phyloP scores from a whole-genome alignment of 1,140 invertebrate genomes.

The Metaphire vulgaris region DNA sequence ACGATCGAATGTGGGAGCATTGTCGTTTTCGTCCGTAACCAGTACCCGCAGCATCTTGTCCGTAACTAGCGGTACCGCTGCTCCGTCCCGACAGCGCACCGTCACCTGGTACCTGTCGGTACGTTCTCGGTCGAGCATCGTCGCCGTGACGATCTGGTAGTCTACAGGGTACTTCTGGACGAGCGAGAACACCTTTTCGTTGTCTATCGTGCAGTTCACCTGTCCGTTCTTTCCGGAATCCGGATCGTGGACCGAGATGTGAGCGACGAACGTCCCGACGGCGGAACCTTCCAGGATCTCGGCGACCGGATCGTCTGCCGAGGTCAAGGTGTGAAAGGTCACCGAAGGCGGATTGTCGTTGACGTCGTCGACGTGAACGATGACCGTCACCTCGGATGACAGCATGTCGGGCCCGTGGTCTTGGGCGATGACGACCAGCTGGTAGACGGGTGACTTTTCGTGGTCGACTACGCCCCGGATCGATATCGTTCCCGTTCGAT shows the following conservation, averaged over 20 bases:
- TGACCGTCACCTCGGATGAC: conserved; percentile 53
- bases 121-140: conserved; percentile 18
- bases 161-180: not conserved
- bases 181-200: not conserved
- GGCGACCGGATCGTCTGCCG: not conserved
- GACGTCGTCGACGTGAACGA: conserved; percentile 60
- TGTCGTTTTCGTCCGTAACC: conserved; percentile 24
- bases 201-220: not conserved
- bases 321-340: conserved; percentile 57
- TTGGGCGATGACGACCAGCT: not conserved
- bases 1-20: conserved; percentile 10
- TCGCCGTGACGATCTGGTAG: conserved; percentile 25
- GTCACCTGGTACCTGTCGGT: conserved; percentile 5
- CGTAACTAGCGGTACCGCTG: not conserved
- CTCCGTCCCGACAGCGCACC: conserved; percentile 20
- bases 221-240: not conserved
- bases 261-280: conserved; percentile 4
- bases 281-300: conserved; percentile 64
- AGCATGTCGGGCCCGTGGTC: conserved; percentile 1
- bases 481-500: conserved; percentile 74
- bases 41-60: not conserved
- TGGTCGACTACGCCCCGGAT: conserved; percentile 41
- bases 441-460: not conserved
- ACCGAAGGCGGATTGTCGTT: conserved; percentile 65
- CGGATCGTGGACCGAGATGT: not conserved